phyloP scores from a whole-genome alignment of 1,140 invertebrate genomes.

The Drosophila lowei region DNA sequence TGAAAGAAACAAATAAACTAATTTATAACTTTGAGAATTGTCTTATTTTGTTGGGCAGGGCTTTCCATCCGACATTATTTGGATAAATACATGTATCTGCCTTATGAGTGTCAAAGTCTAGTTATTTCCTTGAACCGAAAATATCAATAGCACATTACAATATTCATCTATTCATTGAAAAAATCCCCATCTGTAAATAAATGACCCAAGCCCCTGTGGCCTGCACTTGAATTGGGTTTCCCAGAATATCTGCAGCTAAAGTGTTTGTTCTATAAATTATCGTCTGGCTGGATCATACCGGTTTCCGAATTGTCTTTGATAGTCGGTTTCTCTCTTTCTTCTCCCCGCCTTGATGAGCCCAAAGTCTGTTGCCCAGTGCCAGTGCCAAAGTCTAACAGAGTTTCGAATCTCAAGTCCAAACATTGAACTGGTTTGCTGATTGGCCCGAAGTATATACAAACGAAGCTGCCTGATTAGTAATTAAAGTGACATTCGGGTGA shows the following conservation, averaged over 20 bases:
- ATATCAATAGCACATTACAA: too few species aligned
- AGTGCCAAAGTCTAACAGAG: conserved; percentile 34
- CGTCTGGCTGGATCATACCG: conserved; percentile 10
- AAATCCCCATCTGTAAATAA: background rate
- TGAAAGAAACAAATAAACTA: too few species aligned
- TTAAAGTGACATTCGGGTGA: conserved; percentile 27
- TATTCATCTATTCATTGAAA: too few species aligned
- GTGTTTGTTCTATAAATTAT: background rate
- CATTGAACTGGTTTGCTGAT: conserved; percentile 35
- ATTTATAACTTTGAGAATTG: too few species aligned
- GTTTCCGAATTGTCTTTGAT: background rate
- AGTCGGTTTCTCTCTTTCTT: background rate
- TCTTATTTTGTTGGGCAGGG: too few species aligned
- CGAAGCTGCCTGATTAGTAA: conserved; percentile 14
- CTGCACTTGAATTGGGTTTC: background rate
- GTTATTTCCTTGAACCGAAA: too few species aligned
- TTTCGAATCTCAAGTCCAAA: conserved; percentile 28
- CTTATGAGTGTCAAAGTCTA: too few species aligned
- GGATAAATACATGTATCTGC: background rate
- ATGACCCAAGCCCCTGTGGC: background rate
- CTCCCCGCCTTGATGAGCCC: conserved; percentile 6
- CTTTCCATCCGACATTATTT: background rate
- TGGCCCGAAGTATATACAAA: conserved; percentile 10
- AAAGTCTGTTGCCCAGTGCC: conserved; percentile 33
- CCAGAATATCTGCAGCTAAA: conserved; percentile 7